Percentiles rank a stretch among this genome's conserved stretches.
These are phyloP conservation scores for Oxyruncus cristatus DNA, from an alignment of 2,113 vertebrate species.

Conservation along the genomic window DNA sequence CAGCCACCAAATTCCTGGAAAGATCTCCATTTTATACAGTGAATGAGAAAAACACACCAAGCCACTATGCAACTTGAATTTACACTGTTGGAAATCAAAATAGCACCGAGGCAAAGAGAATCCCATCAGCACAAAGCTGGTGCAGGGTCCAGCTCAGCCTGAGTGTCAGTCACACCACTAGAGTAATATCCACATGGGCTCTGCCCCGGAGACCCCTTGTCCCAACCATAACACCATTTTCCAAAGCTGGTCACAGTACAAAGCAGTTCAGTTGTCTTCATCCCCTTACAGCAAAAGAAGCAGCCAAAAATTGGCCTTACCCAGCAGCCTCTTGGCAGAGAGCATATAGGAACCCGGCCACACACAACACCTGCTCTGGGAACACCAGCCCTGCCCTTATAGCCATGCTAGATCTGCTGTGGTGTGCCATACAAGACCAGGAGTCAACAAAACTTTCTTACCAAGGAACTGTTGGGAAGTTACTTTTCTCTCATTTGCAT, in stretches of 20 bases:
- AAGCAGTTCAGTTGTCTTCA: background rate
- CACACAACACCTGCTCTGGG: fast-evolving
- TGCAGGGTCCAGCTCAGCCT: background rate
- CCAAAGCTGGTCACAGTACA: background rate
- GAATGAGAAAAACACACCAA: background rate
- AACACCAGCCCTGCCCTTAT: background rate
- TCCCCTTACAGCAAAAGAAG: background rate
- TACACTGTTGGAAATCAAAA: background rate
- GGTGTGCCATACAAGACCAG: background rate
- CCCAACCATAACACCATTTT: background rate
- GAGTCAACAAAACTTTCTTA: background rate
- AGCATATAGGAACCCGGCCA: fast-evolving
- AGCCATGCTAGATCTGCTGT: background rate
- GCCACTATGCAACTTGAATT: background rate
- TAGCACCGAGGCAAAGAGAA: background rate
- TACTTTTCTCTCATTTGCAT: background rate
- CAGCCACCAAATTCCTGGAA: background rate
- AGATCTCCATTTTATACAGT: background rate
- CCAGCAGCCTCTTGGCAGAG: background rate
- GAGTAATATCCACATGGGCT: fast-evolving
- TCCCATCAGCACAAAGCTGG: background rate
- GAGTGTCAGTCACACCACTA: fast-evolving
- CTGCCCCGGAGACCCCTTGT: background rate
- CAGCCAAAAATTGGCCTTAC: background rate
- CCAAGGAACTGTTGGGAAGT: fast-evolving